Evolutionary conservation across 2,888 invertebrate genomes (phyloP).

Genomic region (Apoda limacodes): DNA sequence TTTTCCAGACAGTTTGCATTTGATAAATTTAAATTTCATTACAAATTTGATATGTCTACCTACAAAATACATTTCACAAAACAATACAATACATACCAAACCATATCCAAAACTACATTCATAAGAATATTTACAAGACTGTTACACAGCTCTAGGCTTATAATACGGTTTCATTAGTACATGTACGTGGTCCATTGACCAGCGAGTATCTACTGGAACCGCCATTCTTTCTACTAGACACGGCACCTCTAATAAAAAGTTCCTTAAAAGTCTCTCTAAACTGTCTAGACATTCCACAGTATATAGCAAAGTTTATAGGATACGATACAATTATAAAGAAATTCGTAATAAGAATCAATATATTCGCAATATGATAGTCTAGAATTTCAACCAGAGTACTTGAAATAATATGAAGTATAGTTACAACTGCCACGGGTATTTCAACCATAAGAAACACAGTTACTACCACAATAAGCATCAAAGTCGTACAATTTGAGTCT

Average conservation of each 20-base stretch:
- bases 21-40: too few species aligned
- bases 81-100: conserved; percentile 24
- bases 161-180: conserved; percentile 86
- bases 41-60: conserved; percentile 31
- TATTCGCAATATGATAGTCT: conserved; percentile 82
- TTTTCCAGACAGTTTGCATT: too few species aligned
- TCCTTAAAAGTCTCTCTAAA: conserved; percentile 95
- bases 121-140: conserved; percentile 13
- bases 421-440: conserved; percentile 86
- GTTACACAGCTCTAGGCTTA: conserved; percentile 34
- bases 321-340: conserved; percentile 93
- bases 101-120: conserved; percentile 14
- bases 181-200: conserved; percentile 85
- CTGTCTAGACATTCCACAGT: conserved; percentile 95
- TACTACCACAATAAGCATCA: conserved; percentile 90
- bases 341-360: conserved; percentile 85
- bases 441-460: conserved; percentile 86
- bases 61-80: too few species aligned
- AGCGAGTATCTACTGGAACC: conserved; percentile 83
- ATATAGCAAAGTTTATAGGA: conserved; percentile 95
- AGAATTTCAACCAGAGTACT: conserved; percentile 78
- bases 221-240: conserved; percentile 73
- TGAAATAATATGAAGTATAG: conserved; percentile 85
- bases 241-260: conserved; percentile 76
- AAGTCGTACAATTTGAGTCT: conserved; percentile 86